A percentile compares a stretch with the other conserved stretches of the same genome.
Evolutionary conservation across 2,113 vertebrate species (phyloP).

Genomic region (Pogonocichla stellata): DNA sequence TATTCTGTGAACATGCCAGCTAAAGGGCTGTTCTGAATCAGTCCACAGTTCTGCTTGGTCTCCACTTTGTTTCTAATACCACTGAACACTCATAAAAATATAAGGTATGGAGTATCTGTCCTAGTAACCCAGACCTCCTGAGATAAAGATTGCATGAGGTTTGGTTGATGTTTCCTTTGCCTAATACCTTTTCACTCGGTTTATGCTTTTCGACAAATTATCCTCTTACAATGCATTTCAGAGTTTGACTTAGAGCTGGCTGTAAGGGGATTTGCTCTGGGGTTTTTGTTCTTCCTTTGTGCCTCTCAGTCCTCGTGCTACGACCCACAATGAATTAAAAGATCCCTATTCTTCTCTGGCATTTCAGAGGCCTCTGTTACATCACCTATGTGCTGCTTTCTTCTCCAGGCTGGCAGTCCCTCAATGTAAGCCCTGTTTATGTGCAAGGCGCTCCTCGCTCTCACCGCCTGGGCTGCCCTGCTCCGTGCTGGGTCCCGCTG

Average conservation of each 20-base stretch:
- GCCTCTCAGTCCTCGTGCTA: neutral
- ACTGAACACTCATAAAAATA: neutral
- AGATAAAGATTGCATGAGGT: neutral
- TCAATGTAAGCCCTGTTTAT: neutral
- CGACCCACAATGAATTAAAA: neutral
- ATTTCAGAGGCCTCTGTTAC: neutral
- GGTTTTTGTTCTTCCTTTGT: neutral
- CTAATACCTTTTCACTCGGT: neutral
- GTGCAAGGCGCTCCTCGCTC: neutral
- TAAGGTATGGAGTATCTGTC: neutral
- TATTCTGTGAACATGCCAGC: neutral
- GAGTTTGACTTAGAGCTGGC: neutral
- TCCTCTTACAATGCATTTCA: neutral
- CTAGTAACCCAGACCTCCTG: neutral
- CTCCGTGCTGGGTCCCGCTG: rapidly evolving
- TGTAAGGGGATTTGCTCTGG: neutral
- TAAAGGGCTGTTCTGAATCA: neutral
- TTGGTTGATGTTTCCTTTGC: neutral
- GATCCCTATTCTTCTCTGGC: neutral
- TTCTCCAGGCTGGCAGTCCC: neutral
- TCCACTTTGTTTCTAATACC: neutral
- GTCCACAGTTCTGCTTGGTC: neutral
- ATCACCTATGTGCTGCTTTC: neutral
- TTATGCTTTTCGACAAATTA: neutral
- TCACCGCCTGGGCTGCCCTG: neutral